Percentiles rank a stretch among this genome's conserved stretches.
phyloP scores from a whole-genome alignment of 2,888 invertebrate species.

The Volucella zonaria region DNA sequence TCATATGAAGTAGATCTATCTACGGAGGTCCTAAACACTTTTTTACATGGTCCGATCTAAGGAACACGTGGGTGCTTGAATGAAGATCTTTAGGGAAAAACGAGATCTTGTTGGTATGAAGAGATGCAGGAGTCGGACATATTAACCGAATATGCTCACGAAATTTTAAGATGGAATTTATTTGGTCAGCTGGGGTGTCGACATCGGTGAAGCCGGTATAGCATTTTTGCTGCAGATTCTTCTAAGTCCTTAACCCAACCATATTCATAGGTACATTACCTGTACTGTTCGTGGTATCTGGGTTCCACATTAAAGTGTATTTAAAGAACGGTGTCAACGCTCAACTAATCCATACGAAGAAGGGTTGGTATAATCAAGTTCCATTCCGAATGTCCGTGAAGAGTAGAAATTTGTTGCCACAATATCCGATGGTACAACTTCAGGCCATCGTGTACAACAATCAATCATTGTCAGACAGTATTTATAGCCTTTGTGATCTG shows the following conservation, averaged over 20 bases:
- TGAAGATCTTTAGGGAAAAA: constrained; percentile 57
- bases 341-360: constrained; percentile 11
- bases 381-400: constrained; percentile 45
- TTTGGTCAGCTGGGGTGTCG: constrained; percentile 33
- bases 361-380: constrained; percentile 8
- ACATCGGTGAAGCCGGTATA: constrained; percentile 76
- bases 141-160: constrained; percentile 53
- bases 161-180: constrained; percentile 36
- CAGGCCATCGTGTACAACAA: constrained; percentile 40
- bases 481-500: constrained; percentile 10
- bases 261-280: constrained; percentile 78
- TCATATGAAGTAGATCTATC: constrained; percentile 73
- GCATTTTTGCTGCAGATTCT: constrained; percentile 77
- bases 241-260: constrained; percentile 78
- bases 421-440: constrained; percentile 58
- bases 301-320: constrained; percentile 79
- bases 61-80: constrained; percentile 59
- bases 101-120: constrained; percentile 42
- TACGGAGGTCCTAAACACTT: constrained; percentile 74
- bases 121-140: constrained; percentile 49
- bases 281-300: too few relatives aligned
- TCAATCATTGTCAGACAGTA: constrained; percentile 4
- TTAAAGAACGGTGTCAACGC: constrained; percentile 80
- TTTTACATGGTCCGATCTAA: constrained; percentile 45
- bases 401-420: constrained; percentile 47